These are phyloP conservation scores for Heliconius aoede DNA, from an alignment of 2,888 invertebrate species.

Conservation along the genomic window DNA sequence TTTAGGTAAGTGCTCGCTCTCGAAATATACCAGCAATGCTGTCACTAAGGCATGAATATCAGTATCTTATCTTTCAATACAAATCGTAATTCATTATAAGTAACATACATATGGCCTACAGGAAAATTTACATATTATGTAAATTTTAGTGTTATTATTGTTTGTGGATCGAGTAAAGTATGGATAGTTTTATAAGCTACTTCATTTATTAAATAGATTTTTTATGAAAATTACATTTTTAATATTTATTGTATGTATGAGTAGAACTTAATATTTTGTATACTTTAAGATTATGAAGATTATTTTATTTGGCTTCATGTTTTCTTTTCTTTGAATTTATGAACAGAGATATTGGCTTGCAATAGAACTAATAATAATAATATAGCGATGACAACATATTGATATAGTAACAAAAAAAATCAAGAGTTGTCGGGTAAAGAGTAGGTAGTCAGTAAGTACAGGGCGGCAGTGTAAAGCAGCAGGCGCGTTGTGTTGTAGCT, in stretches of 20 bases:
- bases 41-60: slow-evolving; percentile 76
- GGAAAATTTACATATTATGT: not conserved
- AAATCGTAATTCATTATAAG: slow-evolving; percentile 27
- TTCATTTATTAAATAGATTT: not conserved
- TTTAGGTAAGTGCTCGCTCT: slow-evolving; percentile 27
- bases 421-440: not conserved
- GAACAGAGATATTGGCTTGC: too few relatives aligned
- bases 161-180: not conserved
- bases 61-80: slow-evolving; percentile 42
- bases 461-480: not conserved
- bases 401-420: not conserved
- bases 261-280: too few relatives aligned
- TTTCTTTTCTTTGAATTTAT: not conserved
- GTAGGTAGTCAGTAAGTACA: not conserved
- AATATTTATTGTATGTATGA: not conserved
- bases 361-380: too few relatives aligned
- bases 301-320: not conserved
- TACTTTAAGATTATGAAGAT: not conserved
- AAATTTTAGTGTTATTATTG: too few relatives aligned
- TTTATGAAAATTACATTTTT: not conserved
- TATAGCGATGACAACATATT: not conserved
- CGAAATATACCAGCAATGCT: slow-evolving; percentile 48
- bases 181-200: not conserved
- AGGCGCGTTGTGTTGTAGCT: slow-evolving; percentile 73
- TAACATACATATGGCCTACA: not conserved